Percentiles rank a stretch among this genome's conserved stretches.
Conservation (phyloP, 1,140 invertebrate genomes). For the Myzus persicae region DNA sequence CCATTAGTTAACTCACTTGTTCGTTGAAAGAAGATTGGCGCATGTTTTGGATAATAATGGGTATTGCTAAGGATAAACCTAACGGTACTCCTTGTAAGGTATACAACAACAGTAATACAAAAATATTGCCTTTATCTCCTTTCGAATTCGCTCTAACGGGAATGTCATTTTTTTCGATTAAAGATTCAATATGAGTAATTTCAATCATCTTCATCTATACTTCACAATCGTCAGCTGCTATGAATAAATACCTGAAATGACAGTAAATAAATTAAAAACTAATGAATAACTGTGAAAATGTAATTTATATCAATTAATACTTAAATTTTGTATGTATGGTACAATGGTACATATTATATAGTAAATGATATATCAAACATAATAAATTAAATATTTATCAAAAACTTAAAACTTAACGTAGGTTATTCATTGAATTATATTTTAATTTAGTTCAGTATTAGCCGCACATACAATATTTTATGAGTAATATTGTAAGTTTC, state of each 20-base stretch:
- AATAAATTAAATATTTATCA: background rate
- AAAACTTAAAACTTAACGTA: background rate
- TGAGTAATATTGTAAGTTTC: background rate
- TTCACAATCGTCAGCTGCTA: background rate
- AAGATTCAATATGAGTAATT: background rate
- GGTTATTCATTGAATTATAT: background rate
- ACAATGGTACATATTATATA: background rate
- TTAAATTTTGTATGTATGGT: background rate
- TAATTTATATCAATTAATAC: background rate
- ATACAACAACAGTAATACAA: constrained; percentile 89
- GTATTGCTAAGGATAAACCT: constrained; percentile 90
- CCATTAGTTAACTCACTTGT: constrained; percentile 66
- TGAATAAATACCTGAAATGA: background rate
- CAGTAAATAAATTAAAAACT: background rate
- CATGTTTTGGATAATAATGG: constrained; percentile 92
- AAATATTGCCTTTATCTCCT: constrained; percentile 80
- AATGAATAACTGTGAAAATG: background rate
- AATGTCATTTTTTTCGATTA: constrained; percentile 7
- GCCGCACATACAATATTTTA: background rate
- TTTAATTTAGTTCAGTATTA: background rate
- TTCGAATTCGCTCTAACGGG: background rate
- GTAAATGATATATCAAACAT: background rate
- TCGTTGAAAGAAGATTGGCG: constrained; percentile 68
- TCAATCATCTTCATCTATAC: background rate
- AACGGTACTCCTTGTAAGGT: constrained; percentile 95